Conservation (phyloP, 2,113 vertebrate genomes). For the Argyrosomus japonicus region DNA sequence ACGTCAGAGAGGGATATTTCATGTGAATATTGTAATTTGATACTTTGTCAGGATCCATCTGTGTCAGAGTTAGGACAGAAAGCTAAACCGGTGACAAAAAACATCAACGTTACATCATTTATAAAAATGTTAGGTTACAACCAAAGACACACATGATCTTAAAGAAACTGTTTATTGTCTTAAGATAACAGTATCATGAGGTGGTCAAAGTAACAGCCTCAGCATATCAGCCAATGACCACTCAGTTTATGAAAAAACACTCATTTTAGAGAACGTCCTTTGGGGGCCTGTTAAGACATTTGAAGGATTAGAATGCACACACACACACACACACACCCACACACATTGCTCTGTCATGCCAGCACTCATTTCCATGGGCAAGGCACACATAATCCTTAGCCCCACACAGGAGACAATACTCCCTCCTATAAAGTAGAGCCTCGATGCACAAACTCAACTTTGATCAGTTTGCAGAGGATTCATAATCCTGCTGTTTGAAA, state of each 20-base stretch:
- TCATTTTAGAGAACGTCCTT: background rate
- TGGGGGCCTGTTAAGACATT: background rate
- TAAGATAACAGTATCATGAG: background rate
- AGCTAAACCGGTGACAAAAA: background rate
- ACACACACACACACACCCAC: background rate
- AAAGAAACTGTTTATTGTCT: background rate
- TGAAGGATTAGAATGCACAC: background rate
- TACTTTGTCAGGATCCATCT: background rate
- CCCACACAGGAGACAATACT: background rate
- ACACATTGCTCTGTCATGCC: background rate
- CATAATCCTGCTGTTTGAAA: conserved; percentile 17
- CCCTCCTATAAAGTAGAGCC: background rate
- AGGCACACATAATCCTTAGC: background rate
- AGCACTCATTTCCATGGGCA: background rate
- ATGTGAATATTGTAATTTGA: no score
- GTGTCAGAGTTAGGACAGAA: background rate
- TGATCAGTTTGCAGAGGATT: background rate
- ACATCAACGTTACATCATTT: background rate
- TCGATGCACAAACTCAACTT: background rate
- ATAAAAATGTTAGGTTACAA: background rate
- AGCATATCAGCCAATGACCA: background rate
- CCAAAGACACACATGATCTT: background rate
- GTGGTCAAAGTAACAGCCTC: background rate
- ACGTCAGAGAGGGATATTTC: no score
- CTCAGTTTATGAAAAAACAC: background rate